Evolutionary conservation across 1,140 invertebrate genomes (phyloP), one percentile per base, ranked within the genome.

Genomic region (Ceratina japonica): DNA sequence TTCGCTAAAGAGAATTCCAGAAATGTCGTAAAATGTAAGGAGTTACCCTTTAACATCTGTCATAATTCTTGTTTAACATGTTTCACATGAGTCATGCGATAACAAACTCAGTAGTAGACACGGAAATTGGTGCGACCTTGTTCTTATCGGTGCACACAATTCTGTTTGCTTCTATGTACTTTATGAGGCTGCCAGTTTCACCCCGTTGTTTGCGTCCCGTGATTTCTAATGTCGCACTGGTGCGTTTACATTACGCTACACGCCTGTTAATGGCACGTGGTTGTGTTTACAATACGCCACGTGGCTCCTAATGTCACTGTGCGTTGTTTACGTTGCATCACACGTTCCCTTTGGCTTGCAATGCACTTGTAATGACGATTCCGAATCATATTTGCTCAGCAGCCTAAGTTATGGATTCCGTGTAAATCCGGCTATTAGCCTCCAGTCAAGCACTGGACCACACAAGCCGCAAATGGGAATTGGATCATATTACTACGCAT

Each of bases 261-360:
- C 10, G 16, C 44, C 16, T 52, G 63, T 13, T 70, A 70, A 70
- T 76, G 65, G 65, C 65, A 70, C 75, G 51, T 72, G 69, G 69
- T 64, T 63, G 12, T 71, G 51, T 78, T 72, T 78, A 78, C 75
- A 72, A 78, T 64, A 31, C 75, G 7, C 59, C 69, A 72, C 66
- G 75, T 71, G 69, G 58, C 22, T 3, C 18, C 20, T 58, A 72
- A 56, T 20, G 68, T 52, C n/a, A 31, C 37, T 20, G 75, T 24
- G 7, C 31, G 20, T 24, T 56, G 49, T 72, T 72, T 63, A 72
- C 69, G 51, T 15, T n/a, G 51, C 51, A 16, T 31, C 59, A 78
- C 51, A 51, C 69, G 75, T 22, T 44, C 37, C 16, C 51, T 15
- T 20, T 61, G 20, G 24, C 49, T 59, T 51, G 44, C 37, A 5